Conservation (phyloP, 1,140 invertebrate genomes). For the Apis mellifera region Amel_HAv3.1 CM009933.2:6477001-6477500, state of each 20-base stretch:
- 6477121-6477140: neutral
- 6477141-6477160: neutral
- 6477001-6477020: neutral
- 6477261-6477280: neutral
- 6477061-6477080: neutral
- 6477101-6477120: neutral
- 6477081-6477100: neutral
- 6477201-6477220: neutral
- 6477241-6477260: neutral
- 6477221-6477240: neutral
- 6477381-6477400: neutral
- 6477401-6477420: neutral
- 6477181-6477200: too few relatives aligned
- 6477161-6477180: neutral
- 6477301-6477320: neutral
- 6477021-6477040: neutral
- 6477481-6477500: neutral
- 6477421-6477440: neutral
- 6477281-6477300: neutral
- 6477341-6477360: neutral
- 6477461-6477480: slow-evolving; percentile 12
- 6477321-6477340: too few relatives aligned
- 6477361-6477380: neutral
- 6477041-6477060: neutral
- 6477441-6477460: neutral